Conservation (phyloP, 2,113 vertebrate genomes). For the Python bivittatus region DNA sequence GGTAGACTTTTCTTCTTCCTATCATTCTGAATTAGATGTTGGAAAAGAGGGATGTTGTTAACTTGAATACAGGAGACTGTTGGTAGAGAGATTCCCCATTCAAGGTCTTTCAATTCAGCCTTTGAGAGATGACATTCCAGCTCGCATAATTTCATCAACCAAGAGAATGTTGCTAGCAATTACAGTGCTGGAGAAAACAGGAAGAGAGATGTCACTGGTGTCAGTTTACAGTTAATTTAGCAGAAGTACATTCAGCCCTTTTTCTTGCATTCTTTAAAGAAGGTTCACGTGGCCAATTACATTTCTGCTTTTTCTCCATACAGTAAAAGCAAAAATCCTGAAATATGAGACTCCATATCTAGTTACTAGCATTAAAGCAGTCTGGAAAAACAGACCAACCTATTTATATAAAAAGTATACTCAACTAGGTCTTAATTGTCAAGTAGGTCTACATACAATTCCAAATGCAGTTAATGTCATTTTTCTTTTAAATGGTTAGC, state of each 20-base stretch:
- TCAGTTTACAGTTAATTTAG: fast-evolving
- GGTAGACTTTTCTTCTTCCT: not conserved
- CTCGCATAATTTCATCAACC: slow-evolving; percentile 98
- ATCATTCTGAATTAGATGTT: slow-evolving; percentile 30
- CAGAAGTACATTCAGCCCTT: not conserved
- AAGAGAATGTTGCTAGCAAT: slow-evolving; percentile 97
- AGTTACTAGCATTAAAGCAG: no score
- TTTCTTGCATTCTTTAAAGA: not conserved
- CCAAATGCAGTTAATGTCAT: not conserved
- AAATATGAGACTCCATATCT: not conserved
- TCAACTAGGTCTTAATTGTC: not conserved
- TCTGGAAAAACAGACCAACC: not conserved
- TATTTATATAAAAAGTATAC: not conserved
- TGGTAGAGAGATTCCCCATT: not conserved
- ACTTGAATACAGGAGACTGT: not conserved
- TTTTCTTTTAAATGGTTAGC: not conserved
- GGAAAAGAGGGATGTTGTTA: not conserved
- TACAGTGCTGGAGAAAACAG: slow-evolving; percentile 80
- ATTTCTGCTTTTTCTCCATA: not conserved
- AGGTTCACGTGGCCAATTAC: not conserved
- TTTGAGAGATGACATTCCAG: slow-evolving; percentile 96
- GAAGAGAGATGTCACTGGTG: not conserved
- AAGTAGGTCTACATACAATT: not conserved
- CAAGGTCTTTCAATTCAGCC: slow-evolving; percentile 76
- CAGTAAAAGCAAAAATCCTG: not conserved